These are phyloP conservation scores for Drosophila dives DNA, from an alignment of 2,888 invertebrate species.

Conservation along the genomic window DNA sequence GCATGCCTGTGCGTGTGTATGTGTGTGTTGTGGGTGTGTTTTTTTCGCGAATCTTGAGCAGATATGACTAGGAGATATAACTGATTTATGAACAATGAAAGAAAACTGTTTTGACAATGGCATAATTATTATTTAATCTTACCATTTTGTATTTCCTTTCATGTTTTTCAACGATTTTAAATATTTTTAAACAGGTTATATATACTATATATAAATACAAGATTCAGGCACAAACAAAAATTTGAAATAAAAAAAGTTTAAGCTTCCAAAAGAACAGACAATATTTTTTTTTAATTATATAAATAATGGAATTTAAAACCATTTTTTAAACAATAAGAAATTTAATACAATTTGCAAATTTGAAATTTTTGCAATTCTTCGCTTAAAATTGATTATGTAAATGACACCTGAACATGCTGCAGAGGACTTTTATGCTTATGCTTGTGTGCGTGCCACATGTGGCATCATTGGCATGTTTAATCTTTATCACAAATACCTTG, in stretches of 20 bases:
- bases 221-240: not conserved
- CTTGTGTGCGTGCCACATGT: not conserved
- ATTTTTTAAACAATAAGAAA: not conserved
- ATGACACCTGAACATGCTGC: not conserved
- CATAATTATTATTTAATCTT: not conserved
- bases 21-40: constrained; percentile 3
- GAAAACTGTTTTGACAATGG: not conserved
- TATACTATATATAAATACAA: not conserved
- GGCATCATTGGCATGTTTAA: not conserved
- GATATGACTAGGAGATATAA: constrained; percentile 2
- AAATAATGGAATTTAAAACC: not conserved
- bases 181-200: not conserved
- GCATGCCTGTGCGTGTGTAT: not conserved
- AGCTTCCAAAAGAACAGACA: too few species aligned
- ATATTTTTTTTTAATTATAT: too few species aligned
- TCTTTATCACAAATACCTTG: constrained; percentile 8
- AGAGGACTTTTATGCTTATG: not conserved
- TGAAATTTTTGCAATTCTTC: too few species aligned
- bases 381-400: not conserved
- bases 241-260: too few species aligned
- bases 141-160: not conserved
- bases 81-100: not conserved
- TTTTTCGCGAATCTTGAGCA: not conserved
- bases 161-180: not conserved
- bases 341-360: not conserved